These are phyloP conservation scores for Bombyx huttoni DNA, from an alignment of 2,888 invertebrate genomes.

Conservation along the genomic window DNA sequence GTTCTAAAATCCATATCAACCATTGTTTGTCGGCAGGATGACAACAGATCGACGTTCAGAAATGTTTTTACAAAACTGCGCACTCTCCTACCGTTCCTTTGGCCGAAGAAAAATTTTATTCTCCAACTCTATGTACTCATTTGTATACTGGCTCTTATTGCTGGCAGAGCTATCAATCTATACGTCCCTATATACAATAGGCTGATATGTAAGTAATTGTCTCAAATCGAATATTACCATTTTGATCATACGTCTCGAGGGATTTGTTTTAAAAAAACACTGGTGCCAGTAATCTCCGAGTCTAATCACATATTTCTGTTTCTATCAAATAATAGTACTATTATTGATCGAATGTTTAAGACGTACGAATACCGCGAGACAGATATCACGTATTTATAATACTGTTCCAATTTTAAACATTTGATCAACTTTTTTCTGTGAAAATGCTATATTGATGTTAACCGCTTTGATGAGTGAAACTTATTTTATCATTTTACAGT, in stretches of 20 bases:
- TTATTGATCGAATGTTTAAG: no score
- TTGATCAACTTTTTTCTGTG: no score
- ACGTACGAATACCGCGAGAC: no score
- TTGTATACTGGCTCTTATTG: constrained; percentile 82
- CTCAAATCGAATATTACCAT: not conserved
- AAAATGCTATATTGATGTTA: no score
- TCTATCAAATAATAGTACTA: no score
- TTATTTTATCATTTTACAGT: constrained; percentile 61
- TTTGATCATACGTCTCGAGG: no score
- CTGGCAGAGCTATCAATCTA: constrained; percentile 90
- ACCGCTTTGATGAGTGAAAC: no score
- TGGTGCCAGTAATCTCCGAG: no score
- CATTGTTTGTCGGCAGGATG: constrained; percentile 37
- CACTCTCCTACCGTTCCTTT: constrained; percentile 90
- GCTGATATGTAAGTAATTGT: constrained; percentile 80
- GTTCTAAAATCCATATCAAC: not conserved
- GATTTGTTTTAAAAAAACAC: no score
- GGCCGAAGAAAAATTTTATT: constrained; percentile 86
- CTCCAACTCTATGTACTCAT: constrained; percentile 87
- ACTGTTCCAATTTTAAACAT: no score
- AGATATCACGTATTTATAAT: no score
- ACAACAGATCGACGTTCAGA: constrained; percentile 82
- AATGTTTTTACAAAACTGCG: constrained; percentile 85
- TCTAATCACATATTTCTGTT: no score
- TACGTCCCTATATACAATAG: constrained; percentile 95